phyloP scores from a whole-genome alignment of 2,888 invertebrate species.

The Amblyjoppa proteus region DNA sequence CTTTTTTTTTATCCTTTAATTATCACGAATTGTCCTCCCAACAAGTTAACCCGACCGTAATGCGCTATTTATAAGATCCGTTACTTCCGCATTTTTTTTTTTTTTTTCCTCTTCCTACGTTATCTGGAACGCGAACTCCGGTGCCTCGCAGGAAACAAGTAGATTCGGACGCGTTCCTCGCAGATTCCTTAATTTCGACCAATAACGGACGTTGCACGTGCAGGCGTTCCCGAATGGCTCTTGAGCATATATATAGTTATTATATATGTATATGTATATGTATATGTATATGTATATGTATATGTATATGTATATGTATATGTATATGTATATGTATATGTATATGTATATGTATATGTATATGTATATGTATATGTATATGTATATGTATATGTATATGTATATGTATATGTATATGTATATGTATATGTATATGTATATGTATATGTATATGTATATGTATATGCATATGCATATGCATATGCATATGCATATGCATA shows the following conservation, averaged over 20 bases:
- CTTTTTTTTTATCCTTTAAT: constrained; percentile 2
- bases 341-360: no score
- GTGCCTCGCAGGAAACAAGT: constrained; percentile 7
- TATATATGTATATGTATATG: neutral
- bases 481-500: neutral
- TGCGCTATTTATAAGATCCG: constrained; percentile 26
- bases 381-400: no score
- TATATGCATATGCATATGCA: no score
- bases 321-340: neutral
- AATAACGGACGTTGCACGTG: constrained; percentile 10
- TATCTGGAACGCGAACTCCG: neutral
- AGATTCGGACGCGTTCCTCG: constrained; percentile 10
- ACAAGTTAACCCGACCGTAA: neutral
- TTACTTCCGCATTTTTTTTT: constrained; percentile 27
- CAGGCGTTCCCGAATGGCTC: neutral
- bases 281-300: no score
- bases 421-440: no score
- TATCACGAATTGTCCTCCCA: constrained; percentile 31
- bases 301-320: no score
- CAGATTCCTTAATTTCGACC: constrained; percentile 36
- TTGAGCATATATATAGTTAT: neutral
- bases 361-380: neutral
- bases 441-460: neutral
- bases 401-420: neutral
- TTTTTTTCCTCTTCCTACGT: neutral